phyloP scores from a whole-genome alignment of 2,113 vertebrate genomes.

The Laticauda laticaudata region DNA sequence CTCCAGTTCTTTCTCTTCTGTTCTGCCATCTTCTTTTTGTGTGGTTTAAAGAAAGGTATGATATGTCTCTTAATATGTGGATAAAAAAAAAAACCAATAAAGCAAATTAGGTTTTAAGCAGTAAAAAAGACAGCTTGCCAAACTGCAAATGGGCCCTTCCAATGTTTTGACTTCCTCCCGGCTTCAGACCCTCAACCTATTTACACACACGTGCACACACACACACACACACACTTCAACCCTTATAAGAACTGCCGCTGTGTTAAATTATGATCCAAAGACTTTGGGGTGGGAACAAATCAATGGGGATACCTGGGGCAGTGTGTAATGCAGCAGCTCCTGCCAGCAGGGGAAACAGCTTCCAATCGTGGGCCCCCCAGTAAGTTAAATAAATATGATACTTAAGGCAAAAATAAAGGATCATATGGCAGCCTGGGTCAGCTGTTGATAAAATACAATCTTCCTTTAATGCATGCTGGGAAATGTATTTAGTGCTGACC shows the following conservation, averaged over 20 bases:
- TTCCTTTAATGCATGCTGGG: slow-evolving; percentile 80
- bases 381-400: slow-evolving; percentile 99
- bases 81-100: background rate
- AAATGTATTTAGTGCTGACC: slow-evolving; percentile 84
- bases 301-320: slow-evolving; percentile 92
- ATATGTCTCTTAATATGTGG: background rate
- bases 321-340: slow-evolving; percentile 89
- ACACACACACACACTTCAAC: slow-evolving; percentile 18
- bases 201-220: slow-evolving; percentile 2
- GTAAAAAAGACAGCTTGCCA: background rate
- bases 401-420: slow-evolving; percentile 83
- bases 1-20: too few relatives aligned
- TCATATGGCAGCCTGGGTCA: slow-evolving; percentile 89
- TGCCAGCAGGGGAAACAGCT: slow-evolving; percentile 86
- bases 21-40: background rate
- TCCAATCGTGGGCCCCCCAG: slow-evolving; percentile 85
- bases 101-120: background rate
- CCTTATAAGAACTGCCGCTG: slow-evolving; percentile 87
- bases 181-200: slow-evolving; percentile 51
- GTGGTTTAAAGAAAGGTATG: background rate
- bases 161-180: background rate
- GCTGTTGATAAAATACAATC: slow-evolving; percentile 83
- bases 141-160: background rate
- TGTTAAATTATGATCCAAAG: slow-evolving; percentile 96
- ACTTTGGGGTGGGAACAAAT: slow-evolving; percentile 89